Percentiles rank a stretch among this genome's conserved stretches.
Conservation (phyloP, 2,113 vertebrate species). For the Galeopterus variegatus region DNA sequence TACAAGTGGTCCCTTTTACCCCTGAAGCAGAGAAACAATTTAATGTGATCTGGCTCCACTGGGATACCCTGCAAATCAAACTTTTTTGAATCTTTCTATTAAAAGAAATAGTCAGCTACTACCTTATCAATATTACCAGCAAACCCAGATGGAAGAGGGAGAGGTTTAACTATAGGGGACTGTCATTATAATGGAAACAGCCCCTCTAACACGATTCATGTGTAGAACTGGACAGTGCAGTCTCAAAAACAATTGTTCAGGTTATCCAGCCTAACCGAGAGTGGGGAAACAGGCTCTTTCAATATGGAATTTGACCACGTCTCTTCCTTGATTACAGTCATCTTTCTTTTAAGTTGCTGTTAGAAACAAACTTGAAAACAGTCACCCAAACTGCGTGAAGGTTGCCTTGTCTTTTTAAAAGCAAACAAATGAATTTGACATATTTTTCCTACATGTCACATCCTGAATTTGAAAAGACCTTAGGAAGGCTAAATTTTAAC, state of each 20-base stretch:
- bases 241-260: slow-evolving; percentile 77
- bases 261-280: slow-evolving; percentile 76
- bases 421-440: slow-evolving; percentile 65
- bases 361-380: slow-evolving; percentile 72
- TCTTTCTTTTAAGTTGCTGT: slow-evolving; percentile 77
- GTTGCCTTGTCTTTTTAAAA: slow-evolving; percentile 59
- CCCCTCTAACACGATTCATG: background rate
- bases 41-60: slow-evolving; percentile 51
- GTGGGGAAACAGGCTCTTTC: slow-evolving; percentile 74
- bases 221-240: slow-evolving; percentile 43
- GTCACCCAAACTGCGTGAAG: slow-evolving; percentile 30
- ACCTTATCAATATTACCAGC: slow-evolving; percentile 67
- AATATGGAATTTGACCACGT: slow-evolving; percentile 80
- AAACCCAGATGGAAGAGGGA: background rate
- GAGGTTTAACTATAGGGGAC: background rate
- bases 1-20: slow-evolving; percentile 60
- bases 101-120: slow-evolving; percentile 72
- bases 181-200: background rate
- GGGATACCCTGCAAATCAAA: slow-evolving; percentile 72
- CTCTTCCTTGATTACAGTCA: slow-evolving; percentile 71
- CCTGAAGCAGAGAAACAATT: slow-evolving; percentile 76
- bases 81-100: slow-evolving; percentile 37
- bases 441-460: slow-evolving; percentile 48
- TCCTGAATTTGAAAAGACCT: slow-evolving; percentile 73
- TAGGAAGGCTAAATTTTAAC: slow-evolving; percentile 64